Evolutionary conservation across 2,113 vertebrate species (phyloP).

Genomic region (Ceratotherium simum): DNA sequence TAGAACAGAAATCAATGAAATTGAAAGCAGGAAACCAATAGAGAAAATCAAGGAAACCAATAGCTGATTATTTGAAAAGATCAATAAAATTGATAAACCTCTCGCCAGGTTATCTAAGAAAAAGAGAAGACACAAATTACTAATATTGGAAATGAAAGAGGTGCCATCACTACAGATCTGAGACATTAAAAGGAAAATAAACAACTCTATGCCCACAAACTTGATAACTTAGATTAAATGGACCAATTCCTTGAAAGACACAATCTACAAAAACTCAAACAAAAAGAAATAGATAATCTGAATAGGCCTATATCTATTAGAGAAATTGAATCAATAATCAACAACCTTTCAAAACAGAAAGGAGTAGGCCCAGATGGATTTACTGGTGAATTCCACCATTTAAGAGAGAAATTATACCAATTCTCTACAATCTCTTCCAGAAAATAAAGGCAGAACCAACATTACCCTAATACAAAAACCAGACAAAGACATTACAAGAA

Average conservation of each 20-base stretch:
- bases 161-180: background rate
- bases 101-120: background rate
- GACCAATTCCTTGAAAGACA: background rate
- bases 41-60: background rate
- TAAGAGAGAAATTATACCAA: too few relatives aligned
- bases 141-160: background rate
- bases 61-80: background rate
- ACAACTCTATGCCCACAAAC: background rate
- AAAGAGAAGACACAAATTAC: background rate
- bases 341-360: too few relatives aligned
- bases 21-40: background rate
- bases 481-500: too few relatives aligned
- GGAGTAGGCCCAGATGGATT: too few relatives aligned
- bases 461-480: too few relatives aligned
- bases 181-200: background rate
- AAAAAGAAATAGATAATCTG: background rate
- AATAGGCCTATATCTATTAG: background rate
- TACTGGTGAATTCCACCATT: too few relatives aligned
- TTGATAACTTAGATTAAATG: background rate
- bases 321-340: too few relatives aligned
- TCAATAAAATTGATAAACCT: background rate
- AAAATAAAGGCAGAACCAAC: too few relatives aligned
- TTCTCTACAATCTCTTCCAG: too few relatives aligned
- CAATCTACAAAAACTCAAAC: background rate
- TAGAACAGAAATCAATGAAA: background rate